A percentile compares a stretch with the other conserved stretches of the same genome.
Evolutionary conservation across 2,797 vertebrate genomes (phyloP).

Genomic region (Erpetoichthys calabaricus): DNA sequence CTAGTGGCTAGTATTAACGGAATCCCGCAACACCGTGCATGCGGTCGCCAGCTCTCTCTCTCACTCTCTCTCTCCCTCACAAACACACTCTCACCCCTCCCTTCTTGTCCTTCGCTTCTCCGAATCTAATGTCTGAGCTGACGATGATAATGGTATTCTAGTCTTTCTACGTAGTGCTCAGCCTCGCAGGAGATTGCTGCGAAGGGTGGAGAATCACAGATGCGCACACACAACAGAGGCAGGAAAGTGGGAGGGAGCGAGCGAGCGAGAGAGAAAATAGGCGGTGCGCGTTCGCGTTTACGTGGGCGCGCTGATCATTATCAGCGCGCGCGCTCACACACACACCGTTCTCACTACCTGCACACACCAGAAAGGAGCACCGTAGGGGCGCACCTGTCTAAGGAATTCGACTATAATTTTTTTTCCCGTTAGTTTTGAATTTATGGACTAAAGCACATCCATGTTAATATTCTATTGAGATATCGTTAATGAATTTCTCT

Average conservation of each 20-base stretch:
- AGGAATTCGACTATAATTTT: not conserved
- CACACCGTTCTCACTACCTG: not conserved
- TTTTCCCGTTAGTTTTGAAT: no score
- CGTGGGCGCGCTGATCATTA: conserved; percentile 21
- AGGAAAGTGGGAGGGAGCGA: not conserved
- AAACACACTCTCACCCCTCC: conserved; percentile 1
- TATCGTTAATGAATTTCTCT: no score
- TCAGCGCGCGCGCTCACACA: conserved; percentile 16
- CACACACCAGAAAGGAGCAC: not conserved
- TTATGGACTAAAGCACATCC: no score
- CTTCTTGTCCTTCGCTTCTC: not conserved
- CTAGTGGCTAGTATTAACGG: no score
- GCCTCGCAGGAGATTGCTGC: no score
- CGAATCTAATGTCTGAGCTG: no score
- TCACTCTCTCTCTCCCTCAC: conserved; percentile 10
- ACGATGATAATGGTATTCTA: no score
- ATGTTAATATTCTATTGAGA: no score
- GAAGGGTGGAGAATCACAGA: not conserved
- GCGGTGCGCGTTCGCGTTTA: conserved; percentile 18
- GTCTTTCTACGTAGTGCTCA: no score
- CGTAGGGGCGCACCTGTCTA: not conserved
- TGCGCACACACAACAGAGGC: not conserved
- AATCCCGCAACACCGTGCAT: no score
- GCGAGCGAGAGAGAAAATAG: conserved; percentile 3
- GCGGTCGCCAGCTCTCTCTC: conserved; percentile 7